Conservation (phyloP, 2,888 invertebrate species). For the Chrysina gloriosa region DNA sequence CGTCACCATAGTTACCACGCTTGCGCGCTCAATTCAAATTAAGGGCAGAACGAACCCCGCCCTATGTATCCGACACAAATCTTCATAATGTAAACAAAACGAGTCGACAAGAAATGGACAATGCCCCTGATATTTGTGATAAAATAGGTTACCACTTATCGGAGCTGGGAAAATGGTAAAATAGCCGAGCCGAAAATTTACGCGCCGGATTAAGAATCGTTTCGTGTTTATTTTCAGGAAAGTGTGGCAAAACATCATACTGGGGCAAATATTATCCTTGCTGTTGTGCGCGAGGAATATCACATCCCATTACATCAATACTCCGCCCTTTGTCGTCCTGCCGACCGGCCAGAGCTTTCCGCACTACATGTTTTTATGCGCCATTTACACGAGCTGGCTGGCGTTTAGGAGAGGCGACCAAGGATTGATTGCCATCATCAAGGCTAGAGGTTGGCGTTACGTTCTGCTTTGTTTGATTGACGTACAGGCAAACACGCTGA, state of each 20-base stretch:
- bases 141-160: constrained; percentile 75
- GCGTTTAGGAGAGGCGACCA: constrained; percentile 75
- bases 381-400: constrained; percentile 81
- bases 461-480: constrained; percentile 81
- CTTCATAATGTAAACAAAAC: constrained; percentile 39
- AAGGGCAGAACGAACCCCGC: constrained; percentile 46
- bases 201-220: not conserved
- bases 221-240: constrained; percentile 67
- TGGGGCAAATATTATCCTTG: constrained; percentile 81
- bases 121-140: constrained; percentile 70
- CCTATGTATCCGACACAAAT: constrained; percentile 39
- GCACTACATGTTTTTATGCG: constrained; percentile 81
- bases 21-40: constrained; percentile 48
- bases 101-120: constrained; percentile 54
- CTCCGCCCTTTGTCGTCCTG: constrained; percentile 76
- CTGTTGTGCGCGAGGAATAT: constrained; percentile 83
- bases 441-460: constrained; percentile 81
- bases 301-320: constrained; percentile 77
- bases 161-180: constrained; percentile 78
- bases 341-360: constrained; percentile 85
- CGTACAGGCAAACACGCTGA: constrained; percentile 87
- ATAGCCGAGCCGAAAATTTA: constrained; percentile 29
- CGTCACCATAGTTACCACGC: constrained; percentile 38
- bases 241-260: constrained; percentile 78
- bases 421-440: constrained; percentile 73